A percentile compares a stretch with the other conserved stretches of the same genome.
These are phyloP conservation scores for Subacronicta megacephala DNA, from an alignment of 2,888 invertebrate genomes.

Conservation along the genomic window DNA sequence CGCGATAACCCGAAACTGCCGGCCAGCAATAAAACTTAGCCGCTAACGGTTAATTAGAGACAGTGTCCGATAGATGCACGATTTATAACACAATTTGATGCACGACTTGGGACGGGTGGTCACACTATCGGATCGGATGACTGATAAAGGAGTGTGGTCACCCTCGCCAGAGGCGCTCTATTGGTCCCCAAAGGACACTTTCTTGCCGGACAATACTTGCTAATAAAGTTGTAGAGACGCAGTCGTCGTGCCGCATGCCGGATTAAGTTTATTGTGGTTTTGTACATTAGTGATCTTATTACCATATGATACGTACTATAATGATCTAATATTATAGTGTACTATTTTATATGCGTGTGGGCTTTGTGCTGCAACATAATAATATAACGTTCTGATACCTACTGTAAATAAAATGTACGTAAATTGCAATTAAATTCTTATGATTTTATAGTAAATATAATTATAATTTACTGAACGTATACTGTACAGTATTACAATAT, in stretches of 20 bases:
- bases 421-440: too few species aligned
- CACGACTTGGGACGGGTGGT: slow-evolving; percentile 58
- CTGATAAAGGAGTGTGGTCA: slow-evolving; percentile 81
- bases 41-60: slow-evolving; percentile 86
- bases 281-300: slow-evolving; percentile 52
- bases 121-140: slow-evolving; percentile 79
- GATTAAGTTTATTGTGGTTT: slow-evolving; percentile 48
- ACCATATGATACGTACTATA: slow-evolving; percentile 21
- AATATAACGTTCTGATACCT: too few species aligned
- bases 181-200: slow-evolving; percentile 77
- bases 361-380: too few species aligned
- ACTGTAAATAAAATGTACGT: too few species aligned
- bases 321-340: too few species aligned
- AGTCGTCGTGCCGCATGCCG: slow-evolving; percentile 39
- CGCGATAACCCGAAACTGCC: slow-evolving; percentile 80
- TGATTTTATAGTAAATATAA: too few species aligned
- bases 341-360: too few species aligned
- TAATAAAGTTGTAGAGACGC: slow-evolving; percentile 58
- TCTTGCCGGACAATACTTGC: slow-evolving; percentile 72
- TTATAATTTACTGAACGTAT: too few species aligned
- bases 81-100: slow-evolving; percentile 73
- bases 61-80: slow-evolving; percentile 76
- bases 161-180: slow-evolving; percentile 75
- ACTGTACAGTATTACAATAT: too few species aligned
- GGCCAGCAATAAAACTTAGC: slow-evolving; percentile 79